Base-by-base conservation (phyloP, 2,888 invertebrate species). In the Epinotia demarniana region DNA sequence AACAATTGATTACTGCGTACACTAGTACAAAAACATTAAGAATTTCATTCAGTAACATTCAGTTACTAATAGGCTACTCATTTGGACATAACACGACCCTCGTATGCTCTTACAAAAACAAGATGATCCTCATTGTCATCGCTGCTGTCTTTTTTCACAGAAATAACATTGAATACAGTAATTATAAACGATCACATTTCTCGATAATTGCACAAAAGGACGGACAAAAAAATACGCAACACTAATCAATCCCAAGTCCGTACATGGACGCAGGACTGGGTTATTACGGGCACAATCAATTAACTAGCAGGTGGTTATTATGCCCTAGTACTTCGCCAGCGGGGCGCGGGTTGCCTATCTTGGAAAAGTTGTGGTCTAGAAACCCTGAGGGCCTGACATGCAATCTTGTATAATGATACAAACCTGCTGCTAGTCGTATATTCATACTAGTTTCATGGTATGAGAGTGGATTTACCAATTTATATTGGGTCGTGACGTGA, bases 301-400 rank as follows among this genome's bases (percentile, higher is more conserved):
- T 75, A 73, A 70, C 57, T 46, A 33, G 71, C 75, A 75, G 75
- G 66, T 75, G 75, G 71, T 71, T 66, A 64, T 72, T 72, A 66
- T 49, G 46, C 13, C 55, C 49, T 63, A n/a, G 58, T 58, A 55
- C 67, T 57, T n/a, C 43, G n/a, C 39, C 19, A 55, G 57, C 68
- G 57, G 57, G 39, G 57, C 43, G 18, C 58, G 43, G 16, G 12
- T 71, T n/a, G n/a, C n/a, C n/a, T 39, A 71, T 72, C 72, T 57
- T 43, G n/a, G 49, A 53, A 27, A n/a, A 2, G 5, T 57, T 68
- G 57, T 68, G 43, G 68, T 68, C 57, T 68, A 43, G 33, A 58
- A 23, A 39, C 43, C 68, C 68, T 23, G 4, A 19, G 55, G 67
- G 13, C 60, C 27, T 23, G 66, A 55, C 53, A 53, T 55, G 66